These are phyloP conservation scores for Sarcophilus harrisii DNA, from an alignment of 2,797 vertebrate genomes.

Conservation along the genomic window DNA sequence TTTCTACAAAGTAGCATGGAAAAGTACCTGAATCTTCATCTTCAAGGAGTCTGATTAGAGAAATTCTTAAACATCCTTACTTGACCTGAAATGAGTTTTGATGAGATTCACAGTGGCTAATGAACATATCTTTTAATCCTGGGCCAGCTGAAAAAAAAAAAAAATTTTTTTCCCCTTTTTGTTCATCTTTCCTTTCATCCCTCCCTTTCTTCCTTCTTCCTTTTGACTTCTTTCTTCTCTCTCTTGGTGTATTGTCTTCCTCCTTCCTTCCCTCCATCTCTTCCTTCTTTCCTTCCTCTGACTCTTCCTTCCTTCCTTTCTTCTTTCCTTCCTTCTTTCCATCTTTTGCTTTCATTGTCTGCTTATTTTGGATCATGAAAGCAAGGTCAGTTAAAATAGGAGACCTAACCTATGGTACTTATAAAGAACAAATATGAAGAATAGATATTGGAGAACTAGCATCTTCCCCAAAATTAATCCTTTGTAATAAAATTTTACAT, in stretches of 20 bases:
- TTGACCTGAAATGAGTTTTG: conserved; percentile 31
- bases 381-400: not conserved
- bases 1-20: conserved; percentile 12
- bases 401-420: not conserved
- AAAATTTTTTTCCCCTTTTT: not conserved
- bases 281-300: not conserved
- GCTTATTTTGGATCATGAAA: not conserved
- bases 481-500: conserved; percentile 9
- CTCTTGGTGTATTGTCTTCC: too few relatives aligned
- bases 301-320: not conserved
- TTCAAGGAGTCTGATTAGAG: conserved; percentile 3
- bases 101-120: not conserved
- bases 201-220: not conserved
- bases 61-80: not conserved
- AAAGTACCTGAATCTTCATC: conserved; percentile 35
- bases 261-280: not conserved
- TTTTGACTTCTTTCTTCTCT: not conserved
- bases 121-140: not conserved
- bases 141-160: not conserved
- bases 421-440: not conserved
- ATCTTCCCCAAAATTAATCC: not conserved
- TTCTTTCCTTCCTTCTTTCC: not conserved
- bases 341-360: not conserved
- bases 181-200: not conserved
- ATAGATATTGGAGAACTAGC: not conserved